Evolutionary conservation across 2,888 invertebrate species (phyloP).

Genomic region (Lottia gigantea): DNA sequence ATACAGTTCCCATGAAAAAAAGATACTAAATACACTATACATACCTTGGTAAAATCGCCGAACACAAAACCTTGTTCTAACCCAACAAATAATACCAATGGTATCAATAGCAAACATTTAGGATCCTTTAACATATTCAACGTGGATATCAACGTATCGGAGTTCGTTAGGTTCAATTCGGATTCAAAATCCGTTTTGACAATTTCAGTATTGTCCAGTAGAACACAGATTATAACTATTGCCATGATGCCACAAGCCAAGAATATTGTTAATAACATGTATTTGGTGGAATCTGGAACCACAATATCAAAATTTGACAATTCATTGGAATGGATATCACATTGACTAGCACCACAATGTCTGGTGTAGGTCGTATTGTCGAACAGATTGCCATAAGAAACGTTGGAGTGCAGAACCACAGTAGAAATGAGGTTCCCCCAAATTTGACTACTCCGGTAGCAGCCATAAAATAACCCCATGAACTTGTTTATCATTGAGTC

Average conservation of each 20-base stretch:
- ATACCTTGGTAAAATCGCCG: conserved; percentile 65
- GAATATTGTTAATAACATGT: conserved; percentile 58
- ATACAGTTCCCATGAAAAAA: too few relatives aligned
- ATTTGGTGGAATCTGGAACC: conserved; percentile 47
- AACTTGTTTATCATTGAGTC: conserved; percentile 60
- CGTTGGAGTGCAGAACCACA: conserved; percentile 46
- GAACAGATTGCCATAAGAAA: background rate
- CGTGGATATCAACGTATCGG: conserved; percentile 54
- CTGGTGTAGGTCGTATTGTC: conserved; percentile 12
- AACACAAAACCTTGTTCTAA: conserved; percentile 65
- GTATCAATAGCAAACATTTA: conserved; percentile 59
- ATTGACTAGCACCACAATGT: conserved; percentile 45
- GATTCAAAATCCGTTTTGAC: conserved; percentile 39
- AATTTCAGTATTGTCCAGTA: conserved; percentile 53
- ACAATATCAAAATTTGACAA: conserved; percentile 26
- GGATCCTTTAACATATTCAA: conserved; percentile 58
- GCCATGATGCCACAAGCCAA: conserved; percentile 59
- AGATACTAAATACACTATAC: background rate
- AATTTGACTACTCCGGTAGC: conserved; percentile 61
- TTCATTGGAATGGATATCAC: conserved; percentile 33
- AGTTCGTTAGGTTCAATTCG: conserved; percentile 44
- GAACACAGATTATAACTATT: conserved; percentile 49
- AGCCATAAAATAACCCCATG: conserved; percentile 63
- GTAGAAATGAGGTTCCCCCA: conserved; percentile 65
- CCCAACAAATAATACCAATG: conserved; percentile 61